Percentiles rank a stretch among this genome's conserved stretches.
phyloP scores from a whole-genome alignment of 2,113 vertebrate genomes.

The western clawed frog (Xenopus tropicalis) region UCB_Xtro_10.0 CM004447.2:79430001-79430500 shows the following conservation, averaged over 20 bases:
- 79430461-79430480: neutral
- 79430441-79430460: neutral
- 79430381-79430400: constrained; percentile 9
- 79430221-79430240: constrained; percentile 36
- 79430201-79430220: constrained; percentile 34
- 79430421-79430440: neutral
- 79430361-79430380: constrained; percentile 23
- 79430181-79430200: constrained; percentile 2
- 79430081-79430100: neutral
- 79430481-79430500: neutral
- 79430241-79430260: constrained; percentile 1
- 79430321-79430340: constrained; percentile 12
- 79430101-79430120: neutral
- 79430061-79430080: neutral
- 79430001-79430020: neutral
- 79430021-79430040: neutral
- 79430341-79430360: constrained; percentile 29
- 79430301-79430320: constrained; percentile 14
- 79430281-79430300: constrained; percentile 17
- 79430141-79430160: constrained; percentile 20
- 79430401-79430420: neutral
- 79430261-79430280: constrained; percentile 21
- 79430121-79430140: constrained; percentile 8
- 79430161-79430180: constrained; percentile 24
- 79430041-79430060: neutral